These are phyloP conservation scores for Cataglyphis hispanica DNA, from an alignment of 1,140 invertebrate genomes.

Conservation along the genomic window DNA sequence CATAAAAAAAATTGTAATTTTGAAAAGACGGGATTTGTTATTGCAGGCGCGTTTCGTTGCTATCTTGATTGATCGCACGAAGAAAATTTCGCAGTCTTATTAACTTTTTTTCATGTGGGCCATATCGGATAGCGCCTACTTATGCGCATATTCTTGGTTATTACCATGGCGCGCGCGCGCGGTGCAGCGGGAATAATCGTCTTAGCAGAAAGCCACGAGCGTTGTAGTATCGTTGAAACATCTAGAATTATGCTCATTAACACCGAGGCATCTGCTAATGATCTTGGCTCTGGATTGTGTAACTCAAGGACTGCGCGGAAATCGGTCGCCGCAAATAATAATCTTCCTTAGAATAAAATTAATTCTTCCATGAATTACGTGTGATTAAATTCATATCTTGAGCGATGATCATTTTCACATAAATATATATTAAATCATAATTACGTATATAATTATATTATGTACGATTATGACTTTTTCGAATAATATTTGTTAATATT, in stretches of 20 bases:
- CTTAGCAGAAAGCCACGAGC: constrained; percentile 71
- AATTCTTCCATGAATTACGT: constrained; percentile 63
- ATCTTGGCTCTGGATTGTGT: constrained; percentile 77
- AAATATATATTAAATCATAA: constrained; percentile 13
- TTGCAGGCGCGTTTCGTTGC: constrained; percentile 29
- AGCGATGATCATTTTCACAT: constrained; percentile 11
- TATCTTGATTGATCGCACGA: constrained; percentile 48
- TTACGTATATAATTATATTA: not conserved
- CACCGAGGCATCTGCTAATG: constrained; percentile 77
- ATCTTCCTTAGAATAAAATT: constrained; percentile 70
- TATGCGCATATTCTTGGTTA: constrained; percentile 65
- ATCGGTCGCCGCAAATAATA: constrained; percentile 74
- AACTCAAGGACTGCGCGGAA: constrained; percentile 76
- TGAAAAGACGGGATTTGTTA: constrained; percentile 55
- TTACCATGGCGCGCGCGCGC: not conserved
- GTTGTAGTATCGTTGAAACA: constrained; percentile 74
- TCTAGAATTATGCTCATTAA: constrained; percentile 79
- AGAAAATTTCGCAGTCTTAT: constrained; percentile 61
- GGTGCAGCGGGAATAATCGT: constrained; percentile 71
- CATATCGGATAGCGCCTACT: constrained; percentile 67
- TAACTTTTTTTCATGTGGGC: constrained; percentile 62
- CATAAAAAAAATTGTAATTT: not conserved
- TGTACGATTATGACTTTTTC: not conserved
- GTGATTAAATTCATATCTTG: constrained; percentile 23
- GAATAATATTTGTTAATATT: constrained; percentile 21